Conservation (phyloP, 2,113 vertebrate genomes). For the Lophura nycthemera region DNA sequence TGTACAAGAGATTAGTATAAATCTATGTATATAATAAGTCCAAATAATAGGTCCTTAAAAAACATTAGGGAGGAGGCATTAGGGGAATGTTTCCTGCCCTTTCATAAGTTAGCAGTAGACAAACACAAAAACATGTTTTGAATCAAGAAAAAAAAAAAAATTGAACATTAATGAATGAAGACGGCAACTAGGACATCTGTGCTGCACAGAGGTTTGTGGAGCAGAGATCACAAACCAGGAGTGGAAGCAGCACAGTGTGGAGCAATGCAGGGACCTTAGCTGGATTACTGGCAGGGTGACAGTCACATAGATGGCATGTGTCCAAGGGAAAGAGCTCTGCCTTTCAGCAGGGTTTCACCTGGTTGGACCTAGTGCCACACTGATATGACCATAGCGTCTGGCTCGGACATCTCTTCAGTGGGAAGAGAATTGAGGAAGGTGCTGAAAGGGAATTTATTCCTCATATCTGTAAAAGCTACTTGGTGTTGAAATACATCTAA, state of each 20-base stretch:
- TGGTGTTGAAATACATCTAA: background rate
- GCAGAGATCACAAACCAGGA: background rate
- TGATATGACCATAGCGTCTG: background rate
- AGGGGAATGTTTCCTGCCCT: background rate
- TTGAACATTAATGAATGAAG: background rate
- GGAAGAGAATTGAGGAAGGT: background rate
- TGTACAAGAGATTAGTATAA: background rate
- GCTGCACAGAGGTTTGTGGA: background rate
- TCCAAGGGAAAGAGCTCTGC: background rate
- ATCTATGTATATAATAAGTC: background rate
- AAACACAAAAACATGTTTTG: background rate
- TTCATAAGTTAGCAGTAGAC: background rate
- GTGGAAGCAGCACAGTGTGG: accelerated
- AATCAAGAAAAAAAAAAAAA: background rate
- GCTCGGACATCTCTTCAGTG: background rate
- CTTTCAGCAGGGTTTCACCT: background rate
- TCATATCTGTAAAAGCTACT: background rate
- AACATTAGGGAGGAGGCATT: background rate
- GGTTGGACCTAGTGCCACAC: no score
- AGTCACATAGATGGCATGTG: accelerated
- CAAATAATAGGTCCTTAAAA: background rate
- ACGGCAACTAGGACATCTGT: background rate
- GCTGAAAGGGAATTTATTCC: background rate
- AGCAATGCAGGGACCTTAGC: background rate
- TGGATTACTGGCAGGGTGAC: background rate